These are phyloP conservation scores for Calidris pygmaea DNA, from an alignment of 2,113 vertebrate genomes.

Conservation along the genomic window DNA sequence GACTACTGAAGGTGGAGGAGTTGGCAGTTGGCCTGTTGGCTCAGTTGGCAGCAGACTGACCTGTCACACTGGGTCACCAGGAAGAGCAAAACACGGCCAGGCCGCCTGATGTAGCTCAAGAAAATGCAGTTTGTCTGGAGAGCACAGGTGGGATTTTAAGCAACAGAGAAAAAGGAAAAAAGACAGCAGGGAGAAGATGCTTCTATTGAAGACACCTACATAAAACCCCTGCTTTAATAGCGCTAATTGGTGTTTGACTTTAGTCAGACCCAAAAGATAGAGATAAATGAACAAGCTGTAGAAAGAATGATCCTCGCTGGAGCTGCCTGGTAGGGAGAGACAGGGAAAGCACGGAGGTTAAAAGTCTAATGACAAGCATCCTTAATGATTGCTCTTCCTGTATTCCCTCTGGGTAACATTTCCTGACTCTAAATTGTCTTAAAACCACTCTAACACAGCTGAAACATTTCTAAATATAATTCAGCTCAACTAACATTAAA, in stretches of 20 bases:
- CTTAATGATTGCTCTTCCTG: conserved; percentile 57
- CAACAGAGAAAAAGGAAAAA: background rate
- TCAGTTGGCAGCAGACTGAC: background rate
- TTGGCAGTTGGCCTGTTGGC: background rate
- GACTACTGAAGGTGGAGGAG: background rate
- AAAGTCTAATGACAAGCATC: conserved; percentile 60
- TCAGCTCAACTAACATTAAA: background rate
- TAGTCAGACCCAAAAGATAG: conserved; percentile 11
- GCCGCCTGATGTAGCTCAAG: background rate
- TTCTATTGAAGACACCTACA: background rate
- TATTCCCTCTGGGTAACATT: conserved; percentile 56
- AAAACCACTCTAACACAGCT: conserved; percentile 39
- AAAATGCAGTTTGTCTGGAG: background rate
- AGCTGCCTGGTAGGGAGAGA: conserved; percentile 23
- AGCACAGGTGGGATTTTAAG: background rate
- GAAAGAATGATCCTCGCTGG: conserved; percentile 25
- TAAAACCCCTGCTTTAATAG: conserved; percentile 19
- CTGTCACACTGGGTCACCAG: background rate
- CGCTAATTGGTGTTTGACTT: conserved; percentile 52
- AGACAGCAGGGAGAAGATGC: conserved; percentile 1
- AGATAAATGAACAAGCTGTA: conserved; percentile 48
- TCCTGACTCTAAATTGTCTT: conserved; percentile 58
- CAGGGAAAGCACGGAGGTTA: conserved; percentile 50
- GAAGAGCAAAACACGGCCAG: background rate
- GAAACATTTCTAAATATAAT: conserved; percentile 54